Evolutionary conservation across 92 coral and sea anemone species (phyloP).

Genomic region (Scolanthus callimorphus): DNA sequence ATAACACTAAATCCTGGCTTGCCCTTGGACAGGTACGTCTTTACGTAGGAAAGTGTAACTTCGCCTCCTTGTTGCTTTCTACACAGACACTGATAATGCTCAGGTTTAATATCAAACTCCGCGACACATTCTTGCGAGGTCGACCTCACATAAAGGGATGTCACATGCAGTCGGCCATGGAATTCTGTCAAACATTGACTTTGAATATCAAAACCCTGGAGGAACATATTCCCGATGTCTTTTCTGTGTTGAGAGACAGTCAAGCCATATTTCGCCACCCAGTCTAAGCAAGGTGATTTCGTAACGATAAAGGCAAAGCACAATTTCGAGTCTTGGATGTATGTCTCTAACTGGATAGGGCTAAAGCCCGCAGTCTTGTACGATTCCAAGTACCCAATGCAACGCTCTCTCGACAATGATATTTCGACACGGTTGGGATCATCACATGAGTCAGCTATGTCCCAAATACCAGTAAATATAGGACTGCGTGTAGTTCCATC

Average conservation of each 20-base stretch:
- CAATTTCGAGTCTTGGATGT: conserved; percentile 13
- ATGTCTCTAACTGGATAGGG: conserved; percentile 27
- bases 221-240: conserved; percentile 17
- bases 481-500: too few species aligned
- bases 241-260: conserved; percentile 33
- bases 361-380: conserved; percentile 6
- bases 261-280: conserved; percentile 13
- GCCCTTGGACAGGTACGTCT: conserved; percentile 25
- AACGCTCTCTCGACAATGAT: background rate
- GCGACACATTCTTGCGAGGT: conserved; percentile 21
- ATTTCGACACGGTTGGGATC: too few species aligned
- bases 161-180: conserved; percentile 29
- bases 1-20: conserved; percentile 35
- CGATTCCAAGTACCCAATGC: background rate
- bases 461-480: background rate
- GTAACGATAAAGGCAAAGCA: conserved; percentile 20
- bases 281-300: background rate
- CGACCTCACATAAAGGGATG: conserved; percentile 20
- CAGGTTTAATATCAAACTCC: conserved; percentile 32
- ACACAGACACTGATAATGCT: conserved; percentile 24
- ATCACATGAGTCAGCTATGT: background rate
- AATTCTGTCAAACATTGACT: conserved; percentile 29
- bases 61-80: conserved; percentile 17
- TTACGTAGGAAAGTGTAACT: conserved; percentile 14
- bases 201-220: conserved; percentile 11